Conservation (phyloP, 2,113 vertebrate genomes). For the Chlorocebus sabaeus region DNA sequence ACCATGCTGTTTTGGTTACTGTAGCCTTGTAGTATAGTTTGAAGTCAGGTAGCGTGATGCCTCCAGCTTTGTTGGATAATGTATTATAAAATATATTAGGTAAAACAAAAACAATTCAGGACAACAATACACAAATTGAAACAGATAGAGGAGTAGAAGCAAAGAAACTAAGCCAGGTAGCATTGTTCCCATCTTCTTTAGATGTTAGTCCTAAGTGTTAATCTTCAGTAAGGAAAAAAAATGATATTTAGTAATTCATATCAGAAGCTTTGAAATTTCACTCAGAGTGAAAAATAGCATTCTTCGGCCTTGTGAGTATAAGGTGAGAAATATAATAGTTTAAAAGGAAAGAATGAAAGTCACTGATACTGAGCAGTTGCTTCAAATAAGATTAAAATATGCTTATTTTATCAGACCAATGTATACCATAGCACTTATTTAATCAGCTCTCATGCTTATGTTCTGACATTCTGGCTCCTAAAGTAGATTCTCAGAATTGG, state of each 20-base stretch:
- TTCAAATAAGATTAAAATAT: neutral
- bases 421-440: too few species aligned
- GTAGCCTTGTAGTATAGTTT: too few species aligned
- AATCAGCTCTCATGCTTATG: neutral
- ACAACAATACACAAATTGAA: neutral
- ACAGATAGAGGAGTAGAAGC: neutral
- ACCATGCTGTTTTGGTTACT: too few species aligned
- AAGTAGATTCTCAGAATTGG: neutral
- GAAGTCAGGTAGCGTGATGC: too few species aligned
- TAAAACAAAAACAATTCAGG: neutral
- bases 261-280: neutral
- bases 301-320: neutral
- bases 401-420: too few species aligned
- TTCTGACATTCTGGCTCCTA: neutral
- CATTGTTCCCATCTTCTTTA: neutral
- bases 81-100: neutral
- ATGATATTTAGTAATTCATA: neutral
- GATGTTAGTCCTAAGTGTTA: neutral
- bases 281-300: neutral
- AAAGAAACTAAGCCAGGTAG: neutral
- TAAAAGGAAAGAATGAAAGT: neutral
- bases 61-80: neutral
- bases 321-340: neutral
- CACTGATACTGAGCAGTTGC: neutral
- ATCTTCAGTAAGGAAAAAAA: neutral